These are phyloP conservation scores for Lampris megalopsis DNA, from an alignment of 2,113 vertebrate species.

Conservation along the genomic window DNA sequence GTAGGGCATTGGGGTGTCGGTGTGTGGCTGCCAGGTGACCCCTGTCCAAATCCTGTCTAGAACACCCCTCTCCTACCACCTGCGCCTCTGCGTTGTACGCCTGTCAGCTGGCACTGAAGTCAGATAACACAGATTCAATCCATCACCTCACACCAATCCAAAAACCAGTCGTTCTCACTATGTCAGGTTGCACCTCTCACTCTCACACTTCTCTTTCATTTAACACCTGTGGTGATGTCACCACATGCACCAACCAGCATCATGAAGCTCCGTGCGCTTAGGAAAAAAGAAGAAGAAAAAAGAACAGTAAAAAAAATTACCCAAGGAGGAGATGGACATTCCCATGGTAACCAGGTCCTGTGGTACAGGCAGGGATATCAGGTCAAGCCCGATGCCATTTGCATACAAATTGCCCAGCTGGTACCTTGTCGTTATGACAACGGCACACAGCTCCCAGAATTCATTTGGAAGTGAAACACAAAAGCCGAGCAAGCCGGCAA, in stretches of 20 bases:
- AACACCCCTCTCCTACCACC: slow-evolving; percentile 40
- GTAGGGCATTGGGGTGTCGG: slow-evolving; percentile 20
- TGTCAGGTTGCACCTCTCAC: slow-evolving; percentile 44
- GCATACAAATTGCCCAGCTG: slow-evolving; percentile 87
- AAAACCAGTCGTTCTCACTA: slow-evolving; percentile 46
- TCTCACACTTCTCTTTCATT: slow-evolving; percentile 37
- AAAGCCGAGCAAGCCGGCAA: slow-evolving; percentile 59
- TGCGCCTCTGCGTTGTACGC: slow-evolving; percentile 50
- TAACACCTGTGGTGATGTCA: slow-evolving; percentile 41
- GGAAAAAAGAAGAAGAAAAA: slow-evolving; percentile 14
- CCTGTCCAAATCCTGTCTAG: slow-evolving; percentile 30
- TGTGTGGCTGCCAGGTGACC: slow-evolving; percentile 17
- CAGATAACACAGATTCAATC: slow-evolving; percentile 53
- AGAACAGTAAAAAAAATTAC: slow-evolving; percentile 25
- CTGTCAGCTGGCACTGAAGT: slow-evolving; percentile 29
- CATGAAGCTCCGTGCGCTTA: background rate
- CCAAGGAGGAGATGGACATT: slow-evolving; percentile 63
- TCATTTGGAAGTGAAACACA: slow-evolving; percentile 76
- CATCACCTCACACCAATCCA: slow-evolving; percentile 69
- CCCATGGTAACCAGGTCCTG: slow-evolving; percentile 79
- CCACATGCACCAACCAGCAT: background rate
- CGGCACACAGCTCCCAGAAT: slow-evolving; percentile 80
- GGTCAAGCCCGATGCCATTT: slow-evolving; percentile 79
- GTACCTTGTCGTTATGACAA: slow-evolving; percentile 86
- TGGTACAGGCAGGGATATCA: slow-evolving; percentile 71